Conservation (phyloP, 1,140 invertebrate species). For the Akabosia matsudoensis region DNA sequence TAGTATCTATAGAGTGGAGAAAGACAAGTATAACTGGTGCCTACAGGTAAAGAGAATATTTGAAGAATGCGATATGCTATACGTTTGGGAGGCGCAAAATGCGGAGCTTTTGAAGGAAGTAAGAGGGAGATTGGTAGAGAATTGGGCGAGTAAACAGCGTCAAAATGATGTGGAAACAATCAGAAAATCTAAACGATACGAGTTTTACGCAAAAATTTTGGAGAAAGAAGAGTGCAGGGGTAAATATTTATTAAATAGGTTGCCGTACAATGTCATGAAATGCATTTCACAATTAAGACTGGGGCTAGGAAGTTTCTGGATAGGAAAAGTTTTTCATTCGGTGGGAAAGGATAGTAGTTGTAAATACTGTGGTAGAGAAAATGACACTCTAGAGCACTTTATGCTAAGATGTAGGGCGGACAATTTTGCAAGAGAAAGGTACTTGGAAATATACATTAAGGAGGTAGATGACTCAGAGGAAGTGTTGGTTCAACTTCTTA, state of each 20-base stretch:
- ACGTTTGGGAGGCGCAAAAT: neutral
- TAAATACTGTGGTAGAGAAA: neutral
- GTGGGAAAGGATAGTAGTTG: neutral
- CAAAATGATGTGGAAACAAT: neutral
- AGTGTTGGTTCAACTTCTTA: too few species aligned
- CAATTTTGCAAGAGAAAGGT: too few species aligned
- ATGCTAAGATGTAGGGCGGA: neutral
- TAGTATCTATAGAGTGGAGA: neutral
- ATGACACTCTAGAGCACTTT: neutral
- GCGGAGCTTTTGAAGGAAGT: neutral
- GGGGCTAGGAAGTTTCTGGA: neutral
- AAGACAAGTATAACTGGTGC: slow-evolving; percentile 14
- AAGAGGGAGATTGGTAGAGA: neutral
- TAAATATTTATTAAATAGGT: neutral
- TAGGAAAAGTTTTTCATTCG: neutral
- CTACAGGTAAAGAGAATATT: neutral
- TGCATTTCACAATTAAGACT: neutral
- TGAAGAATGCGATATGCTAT: neutral
- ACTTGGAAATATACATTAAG: too few species aligned
- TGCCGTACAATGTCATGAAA: neutral
- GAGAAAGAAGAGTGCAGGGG: neutral
- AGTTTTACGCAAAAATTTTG: neutral
- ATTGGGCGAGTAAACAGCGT: neutral
- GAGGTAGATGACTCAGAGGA: too few species aligned
- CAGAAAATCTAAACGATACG: neutral